Conservation (phyloP, 2,888 invertebrate species). For the Ommatoiulus sabulosus region DNA sequence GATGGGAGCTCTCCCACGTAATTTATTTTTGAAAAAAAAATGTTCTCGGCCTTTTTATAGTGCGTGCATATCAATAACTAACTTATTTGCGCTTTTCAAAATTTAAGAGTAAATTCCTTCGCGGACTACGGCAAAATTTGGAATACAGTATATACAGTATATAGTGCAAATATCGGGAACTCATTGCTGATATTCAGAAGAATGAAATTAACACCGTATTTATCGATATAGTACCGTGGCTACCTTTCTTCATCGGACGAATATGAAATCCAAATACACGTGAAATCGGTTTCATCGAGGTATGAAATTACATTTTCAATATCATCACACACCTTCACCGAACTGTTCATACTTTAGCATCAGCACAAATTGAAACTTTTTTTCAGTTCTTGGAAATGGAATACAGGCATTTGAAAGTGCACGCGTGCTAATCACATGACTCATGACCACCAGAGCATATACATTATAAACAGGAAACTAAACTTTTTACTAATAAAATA, state of each 20-base stretch:
- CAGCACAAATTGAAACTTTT: not conserved
- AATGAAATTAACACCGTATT: not conserved
- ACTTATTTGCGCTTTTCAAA: too few relatives aligned
- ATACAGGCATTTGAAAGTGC: not conserved
- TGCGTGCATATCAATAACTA: too few relatives aligned
- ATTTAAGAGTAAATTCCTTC: too few relatives aligned
- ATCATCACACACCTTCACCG: not conserved
- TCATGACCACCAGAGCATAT: not conserved
- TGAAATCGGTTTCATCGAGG: not conserved
- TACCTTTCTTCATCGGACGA: not conserved
- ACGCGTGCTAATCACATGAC: not conserved
- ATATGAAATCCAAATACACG: not conserved
- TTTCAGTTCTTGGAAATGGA: not conserved
- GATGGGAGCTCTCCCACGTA: too few relatives aligned
- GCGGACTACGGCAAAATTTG: too few relatives aligned
- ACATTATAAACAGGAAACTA: not conserved
- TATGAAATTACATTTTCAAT: not conserved
- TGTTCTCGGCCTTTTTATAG: too few relatives aligned
- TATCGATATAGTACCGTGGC: not conserved
- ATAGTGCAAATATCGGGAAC: too few relatives aligned
- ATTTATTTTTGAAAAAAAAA: too few relatives aligned
- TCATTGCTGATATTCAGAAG: not conserved
- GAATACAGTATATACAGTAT: too few relatives aligned
- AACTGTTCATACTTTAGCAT: slow-evolving; percentile 11
- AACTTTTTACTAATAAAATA: not conserved